phyloP scores from a whole-genome alignment of 2,888 invertebrate species.

The Dasysyrphus tricinctus region DNA sequence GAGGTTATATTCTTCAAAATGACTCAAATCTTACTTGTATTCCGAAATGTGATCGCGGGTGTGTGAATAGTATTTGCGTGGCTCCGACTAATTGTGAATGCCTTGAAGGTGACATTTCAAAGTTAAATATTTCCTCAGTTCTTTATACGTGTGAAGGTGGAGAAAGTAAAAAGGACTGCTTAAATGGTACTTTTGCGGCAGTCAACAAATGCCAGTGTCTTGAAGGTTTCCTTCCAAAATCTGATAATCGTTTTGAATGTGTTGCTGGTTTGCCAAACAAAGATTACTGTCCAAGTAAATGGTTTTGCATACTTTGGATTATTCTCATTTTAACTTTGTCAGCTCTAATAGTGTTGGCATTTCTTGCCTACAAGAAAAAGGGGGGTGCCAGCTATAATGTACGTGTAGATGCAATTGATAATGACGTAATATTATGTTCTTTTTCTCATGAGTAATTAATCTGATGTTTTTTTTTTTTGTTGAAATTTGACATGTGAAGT shows the following conservation, averaged over 20 bases:
- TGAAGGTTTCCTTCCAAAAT: constrained; percentile 26
- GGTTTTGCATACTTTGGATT: not conserved
- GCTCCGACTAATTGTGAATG: constrained; percentile 84
- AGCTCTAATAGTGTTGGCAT: not conserved
- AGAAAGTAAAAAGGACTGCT: constrained; percentile 30
- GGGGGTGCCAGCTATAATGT: constrained; percentile 45
- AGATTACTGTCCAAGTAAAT: not conserved
- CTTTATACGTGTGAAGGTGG: constrained; percentile 30
- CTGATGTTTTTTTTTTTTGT: not conserved
- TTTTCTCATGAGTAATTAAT: not conserved
- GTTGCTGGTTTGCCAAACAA: not conserved
- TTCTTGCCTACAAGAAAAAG: not conserved
- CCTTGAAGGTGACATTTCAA: constrained; percentile 80
- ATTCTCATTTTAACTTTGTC: not conserved
- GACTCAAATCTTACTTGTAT: constrained; percentile 77
- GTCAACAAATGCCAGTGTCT: constrained; percentile 58
- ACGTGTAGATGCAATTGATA: constrained; percentile 43
- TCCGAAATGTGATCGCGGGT: constrained; percentile 79
- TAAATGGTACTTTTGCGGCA: constrained; percentile 63
- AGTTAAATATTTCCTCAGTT: constrained; percentile 34
- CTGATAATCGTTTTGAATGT: constrained; percentile 46
- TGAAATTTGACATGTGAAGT: too few relatives aligned
- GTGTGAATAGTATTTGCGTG: constrained; percentile 80
- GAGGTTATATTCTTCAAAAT: constrained; percentile 79
- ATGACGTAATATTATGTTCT: not conserved